Base-by-base conservation (phyloP, 2,888 invertebrate species). In the Thelaira solivaga region DNA sequence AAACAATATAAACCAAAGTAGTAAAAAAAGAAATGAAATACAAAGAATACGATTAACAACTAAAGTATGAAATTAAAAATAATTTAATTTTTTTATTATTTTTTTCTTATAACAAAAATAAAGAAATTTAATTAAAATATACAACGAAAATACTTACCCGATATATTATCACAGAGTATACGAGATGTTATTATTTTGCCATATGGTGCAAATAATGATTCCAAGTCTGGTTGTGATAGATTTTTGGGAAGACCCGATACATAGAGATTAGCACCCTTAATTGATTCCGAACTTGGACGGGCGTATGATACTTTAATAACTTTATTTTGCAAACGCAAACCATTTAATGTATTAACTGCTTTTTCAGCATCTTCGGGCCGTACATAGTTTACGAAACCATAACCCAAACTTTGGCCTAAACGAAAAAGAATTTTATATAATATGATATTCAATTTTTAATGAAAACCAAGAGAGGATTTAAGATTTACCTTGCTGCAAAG, bases 351-450 rank as follows among this genome's bases (percentile, higher is more conserved):
- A 90, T 95, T 95, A 90, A 99, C 98, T 83, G 99, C 99, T 90
- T 98, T 98, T 90, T 97, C 97, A 82, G 99, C 99, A 90, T 99
- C 99, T 90, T 98, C 98, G 81, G 97, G 93, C 84, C 96, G 93
- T 90, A 97, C 97, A 92, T 98, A 99, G 92, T 99, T 99, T 88
- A 99, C 99, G 91, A 99, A 99, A 86, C 99, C 99, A 91, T 99
- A 99, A 87, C 99, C 99, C 89, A 99, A 93, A 91, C 98, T 98
- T 92, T 99, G 99, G 87, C 99, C 99, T 87, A 26, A 49, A 31
- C 18, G 59, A 43, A 7, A n/a, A n/a, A n/a, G n/a, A n/a, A n/a
- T n/a, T 49, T 29, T 7, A 20, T 20, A 1, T 16, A 22, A 36
- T 24, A n/a, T n/a, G n/a, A n/a, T 13, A 29, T 26, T 49, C 10